Evolutionary conservation across 2,888 invertebrate species (phyloP).

Genomic region (Drosophila recens): DNA sequence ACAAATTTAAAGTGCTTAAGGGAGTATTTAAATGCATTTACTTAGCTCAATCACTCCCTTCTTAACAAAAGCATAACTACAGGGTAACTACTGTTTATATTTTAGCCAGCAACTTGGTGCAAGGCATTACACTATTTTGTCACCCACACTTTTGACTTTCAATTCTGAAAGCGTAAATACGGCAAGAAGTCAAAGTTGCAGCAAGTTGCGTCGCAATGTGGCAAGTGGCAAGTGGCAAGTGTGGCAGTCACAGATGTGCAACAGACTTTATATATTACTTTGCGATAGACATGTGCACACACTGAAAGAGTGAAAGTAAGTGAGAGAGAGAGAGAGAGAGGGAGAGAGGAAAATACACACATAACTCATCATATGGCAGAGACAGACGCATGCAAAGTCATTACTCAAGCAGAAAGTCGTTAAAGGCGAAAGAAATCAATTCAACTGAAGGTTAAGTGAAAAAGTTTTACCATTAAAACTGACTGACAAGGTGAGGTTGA

Average conservation of each 20-base stretch:
- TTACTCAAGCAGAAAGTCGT: constrained; percentile 72
- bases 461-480: constrained; percentile 68
- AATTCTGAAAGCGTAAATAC: constrained; percentile 52
- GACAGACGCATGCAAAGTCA: constrained; percentile 71
- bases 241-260: constrained; percentile 48
- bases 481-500: constrained; percentile 62
- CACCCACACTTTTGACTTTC: constrained; percentile 71
- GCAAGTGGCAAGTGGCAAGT: constrained; percentile 3
- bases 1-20: no score
- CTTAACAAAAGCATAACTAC: not conserved
- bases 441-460: constrained; percentile 71
- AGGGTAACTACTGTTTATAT: constrained; percentile 28
- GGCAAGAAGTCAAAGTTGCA: constrained; percentile 53
- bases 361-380: constrained; percentile 64
- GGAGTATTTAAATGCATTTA: not conserved
- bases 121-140: constrained; percentile 71
- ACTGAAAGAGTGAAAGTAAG: not conserved
- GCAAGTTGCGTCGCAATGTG: constrained; percentile 36
- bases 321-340: not conserved
- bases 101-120: constrained; percentile 41
- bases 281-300: constrained; percentile 10
- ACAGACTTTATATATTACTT: constrained; percentile 49
- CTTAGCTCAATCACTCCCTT: not conserved
- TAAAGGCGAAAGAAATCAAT: constrained; percentile 67
- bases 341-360: constrained; percentile 19